phyloP scores from a whole-genome alignment of 23 tunicate species.

The Ascidia mentula region DNA sequence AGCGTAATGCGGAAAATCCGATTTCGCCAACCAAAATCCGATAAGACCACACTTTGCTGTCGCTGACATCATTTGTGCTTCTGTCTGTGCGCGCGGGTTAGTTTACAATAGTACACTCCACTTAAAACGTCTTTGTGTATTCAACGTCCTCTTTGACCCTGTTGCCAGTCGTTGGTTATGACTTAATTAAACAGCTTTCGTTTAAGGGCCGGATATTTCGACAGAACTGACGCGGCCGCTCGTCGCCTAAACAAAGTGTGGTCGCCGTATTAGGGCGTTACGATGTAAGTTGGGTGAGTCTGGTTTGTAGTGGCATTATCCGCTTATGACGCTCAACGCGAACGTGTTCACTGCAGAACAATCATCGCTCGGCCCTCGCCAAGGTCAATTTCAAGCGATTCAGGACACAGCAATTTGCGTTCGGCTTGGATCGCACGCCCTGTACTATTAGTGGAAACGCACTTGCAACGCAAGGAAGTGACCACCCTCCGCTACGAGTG shows the following conservation, averaged over 20 bases:
- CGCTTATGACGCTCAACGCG: slow-evolving; percentile 2
- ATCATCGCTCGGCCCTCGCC: neutral
- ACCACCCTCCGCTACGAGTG: neutral
- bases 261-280: slow-evolving; percentile 9
- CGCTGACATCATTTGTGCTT: neutral
- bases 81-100: too few relatives aligned
- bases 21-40: neutral
- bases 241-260: neutral
- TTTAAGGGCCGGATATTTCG: slow-evolving; percentile 1
- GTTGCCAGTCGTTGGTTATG: neutral
- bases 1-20: slow-evolving; percentile 9
- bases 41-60: slow-evolving; percentile 1
- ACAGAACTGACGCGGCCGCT: neutral
- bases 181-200: neutral
- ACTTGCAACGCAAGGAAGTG: neutral
- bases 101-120: too few relatives aligned
- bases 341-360: neutral
- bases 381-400: slow-evolving; percentile 1
- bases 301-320: slow-evolving; percentile 12
- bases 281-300: slow-evolving; percentile 13
- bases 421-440: neutral
- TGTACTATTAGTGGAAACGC: neutral
- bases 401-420: neutral
- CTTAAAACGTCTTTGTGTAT: neutral
- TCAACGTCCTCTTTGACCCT: neutral